Evolutionary conservation across 53 echinoderm and acorn worm genomes (phyloP), one percentile per base, ranked within the genome.

Genomic region (Glandiceps talaboti): DNA sequence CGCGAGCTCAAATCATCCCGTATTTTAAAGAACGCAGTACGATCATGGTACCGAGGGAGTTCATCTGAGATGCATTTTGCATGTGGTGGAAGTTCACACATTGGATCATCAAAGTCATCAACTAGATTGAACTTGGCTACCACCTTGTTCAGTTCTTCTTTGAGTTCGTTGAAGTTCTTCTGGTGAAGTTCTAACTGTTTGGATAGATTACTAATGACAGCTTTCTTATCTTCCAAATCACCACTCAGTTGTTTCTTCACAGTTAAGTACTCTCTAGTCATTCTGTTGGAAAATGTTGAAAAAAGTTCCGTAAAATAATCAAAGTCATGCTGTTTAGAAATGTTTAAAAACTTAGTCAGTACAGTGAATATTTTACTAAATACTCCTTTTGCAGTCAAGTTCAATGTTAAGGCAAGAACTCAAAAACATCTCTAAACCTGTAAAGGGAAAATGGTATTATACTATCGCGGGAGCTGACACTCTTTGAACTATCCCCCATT

Each of bases 141-240:
- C 12, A 95, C 95, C 88, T 89, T 97, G 29, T 83, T 84, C 14
- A 97, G 86, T 82, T 93, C 93, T 33, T 89, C 81, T 81, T 97
- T 97, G 31, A 97, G 87, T 31, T 85, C 93, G 79, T 94, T 82
- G 83, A 97, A 97, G 86, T 91, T 97, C 74, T 86, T 81, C 87
- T 93, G 93, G 76, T 93, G 91, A 31, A 97, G 85, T 10, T 97
- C 89, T 27, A 97, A 82, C 80, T 97, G 99, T 32, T 89, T 76
- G 0, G 93, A 87, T 74, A 94, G 83, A 77, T 91, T 90, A 1
- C 85, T 33, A 73, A 97, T 80, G 32, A 97, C 87, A 0, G 83
- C 74, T 30, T 85, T 86, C 75, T 93, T 97, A 80, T 89, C 86
- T 14, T 93, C 93, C 33, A 87, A 27, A 78, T 97, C 99, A 0